Conservation (phyloP, 2,113 vertebrate species). For the Gasterosteus aculeatus region DNA sequence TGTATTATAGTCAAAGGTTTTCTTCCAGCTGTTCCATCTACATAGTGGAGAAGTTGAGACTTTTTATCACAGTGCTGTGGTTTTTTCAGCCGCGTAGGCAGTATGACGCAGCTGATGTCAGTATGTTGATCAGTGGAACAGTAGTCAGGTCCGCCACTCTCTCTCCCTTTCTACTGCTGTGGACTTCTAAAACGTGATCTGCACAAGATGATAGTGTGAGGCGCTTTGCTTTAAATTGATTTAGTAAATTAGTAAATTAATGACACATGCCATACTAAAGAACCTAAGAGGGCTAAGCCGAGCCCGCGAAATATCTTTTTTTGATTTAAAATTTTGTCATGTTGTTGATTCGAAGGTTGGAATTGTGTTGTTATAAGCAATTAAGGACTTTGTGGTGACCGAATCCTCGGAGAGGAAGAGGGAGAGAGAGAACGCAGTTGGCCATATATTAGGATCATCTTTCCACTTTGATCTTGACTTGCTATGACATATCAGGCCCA, state of each 20-base stretch:
- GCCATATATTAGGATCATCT: slow-evolving; percentile 62
- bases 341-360: slow-evolving; percentile 17
- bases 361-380: slow-evolving; percentile 33
- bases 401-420: slow-evolving; percentile 31
- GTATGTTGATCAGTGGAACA: neutral
- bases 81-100: too few relatives aligned
- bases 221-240: too few relatives aligned
- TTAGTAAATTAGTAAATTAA: neutral
- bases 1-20: slow-evolving; percentile 7
- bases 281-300: slow-evolving; percentile 4
- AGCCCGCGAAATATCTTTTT: slow-evolving; percentile 9
- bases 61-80: neutral
- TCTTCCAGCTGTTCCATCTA: neutral
- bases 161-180: neutral
- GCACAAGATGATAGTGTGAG: neutral
- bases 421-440: slow-evolving; percentile 26
- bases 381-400: slow-evolving; percentile 11
- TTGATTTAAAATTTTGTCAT: slow-evolving; percentile 19
- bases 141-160: neutral
- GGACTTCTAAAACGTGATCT: neutral
- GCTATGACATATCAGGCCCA: slow-evolving; percentile 69
- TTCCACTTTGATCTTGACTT: slow-evolving; percentile 71
- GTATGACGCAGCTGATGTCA: neutral
- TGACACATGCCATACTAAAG: slow-evolving; percentile 19
- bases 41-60: neutral